Percentiles rank a stretch among this genome's conserved stretches.
These are phyloP conservation scores for Mechanitis messenoides DNA, from an alignment of 2,888 invertebrate genomes.

Conservation along the genomic window DNA sequence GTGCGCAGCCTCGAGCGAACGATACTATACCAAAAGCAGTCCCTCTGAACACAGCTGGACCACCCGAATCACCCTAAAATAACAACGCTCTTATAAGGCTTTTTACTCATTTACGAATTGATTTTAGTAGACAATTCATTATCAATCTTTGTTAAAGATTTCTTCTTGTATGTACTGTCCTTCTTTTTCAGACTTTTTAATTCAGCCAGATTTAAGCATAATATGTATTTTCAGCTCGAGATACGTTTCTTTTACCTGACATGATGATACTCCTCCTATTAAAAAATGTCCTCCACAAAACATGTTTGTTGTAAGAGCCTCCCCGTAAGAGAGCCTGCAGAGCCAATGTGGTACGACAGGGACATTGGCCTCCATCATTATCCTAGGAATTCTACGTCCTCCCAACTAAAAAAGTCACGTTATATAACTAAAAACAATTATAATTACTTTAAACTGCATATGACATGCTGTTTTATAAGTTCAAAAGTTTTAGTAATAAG, in stretches of 20 bases:
- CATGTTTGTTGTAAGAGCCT: conserved; percentile 74
- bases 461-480: too few species aligned
- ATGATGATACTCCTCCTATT: conserved; percentile 74
- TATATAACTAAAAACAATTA: neutral
- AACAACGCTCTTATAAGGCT: neutral
- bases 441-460: too few species aligned
- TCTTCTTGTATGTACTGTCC: neutral
- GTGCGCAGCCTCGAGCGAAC: conserved; percentile 68
- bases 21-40: conserved; percentile 68
- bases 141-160: too few species aligned
- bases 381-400: conserved; percentile 60
- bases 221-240: neutral
- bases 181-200: neutral
- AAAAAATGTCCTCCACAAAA: conserved; percentile 78
- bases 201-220: too few species aligned
- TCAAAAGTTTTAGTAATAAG: neutral
- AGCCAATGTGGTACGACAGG: conserved; percentile 69
- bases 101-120: too few species aligned
- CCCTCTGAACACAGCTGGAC: conserved; percentile 68
- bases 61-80: conserved; percentile 67
- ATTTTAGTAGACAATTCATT: too few species aligned
- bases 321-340: conserved; percentile 63
- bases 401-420: conserved; percentile 42
- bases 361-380: conserved; percentile 69
- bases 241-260: conserved; percentile 61